Evolutionary conservation across 2,888 invertebrate genomes (phyloP).

Genomic region (Plagiodera versicolora): DNA sequence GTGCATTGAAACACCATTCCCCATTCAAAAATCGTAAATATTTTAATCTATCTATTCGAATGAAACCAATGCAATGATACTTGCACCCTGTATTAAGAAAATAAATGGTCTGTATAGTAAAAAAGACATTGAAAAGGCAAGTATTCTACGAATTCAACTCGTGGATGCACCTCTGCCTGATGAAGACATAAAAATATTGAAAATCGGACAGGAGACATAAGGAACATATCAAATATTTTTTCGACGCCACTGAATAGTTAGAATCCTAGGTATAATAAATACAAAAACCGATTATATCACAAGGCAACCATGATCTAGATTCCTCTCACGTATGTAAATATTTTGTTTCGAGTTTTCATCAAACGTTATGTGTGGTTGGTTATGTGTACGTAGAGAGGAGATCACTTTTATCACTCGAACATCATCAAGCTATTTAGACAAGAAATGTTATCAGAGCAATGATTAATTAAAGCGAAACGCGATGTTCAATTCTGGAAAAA

Average conservation of each 20-base stretch:
- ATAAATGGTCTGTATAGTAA: too few species aligned
- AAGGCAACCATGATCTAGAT: conserved; percentile 10
- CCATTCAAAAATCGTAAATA: too few species aligned
- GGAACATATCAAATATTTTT: background rate
- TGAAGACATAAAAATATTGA: too few species aligned
- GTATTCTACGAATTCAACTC: too few species aligned
- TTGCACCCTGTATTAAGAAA: too few species aligned
- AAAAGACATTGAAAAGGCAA: too few species aligned
- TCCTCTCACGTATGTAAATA: conserved; percentile 15
- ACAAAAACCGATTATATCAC: background rate
- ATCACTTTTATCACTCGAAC: background rate
- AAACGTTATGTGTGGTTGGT: too few species aligned
- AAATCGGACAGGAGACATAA: too few species aligned
- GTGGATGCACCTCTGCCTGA: too few species aligned
- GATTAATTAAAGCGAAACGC: background rate
- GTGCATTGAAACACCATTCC: too few species aligned
- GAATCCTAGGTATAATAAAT: background rate
- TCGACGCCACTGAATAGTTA: background rate
- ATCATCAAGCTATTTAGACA: conserved; percentile 1
- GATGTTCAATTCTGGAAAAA: background rate
- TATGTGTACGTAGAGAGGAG: background rate
- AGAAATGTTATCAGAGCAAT: background rate
- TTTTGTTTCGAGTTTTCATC: conserved; percentile 9
- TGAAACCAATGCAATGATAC: too few species aligned
- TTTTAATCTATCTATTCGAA: too few species aligned